Conservation (phyloP, 2,888 invertebrate genomes). For the Andrena bucephala region DNA sequence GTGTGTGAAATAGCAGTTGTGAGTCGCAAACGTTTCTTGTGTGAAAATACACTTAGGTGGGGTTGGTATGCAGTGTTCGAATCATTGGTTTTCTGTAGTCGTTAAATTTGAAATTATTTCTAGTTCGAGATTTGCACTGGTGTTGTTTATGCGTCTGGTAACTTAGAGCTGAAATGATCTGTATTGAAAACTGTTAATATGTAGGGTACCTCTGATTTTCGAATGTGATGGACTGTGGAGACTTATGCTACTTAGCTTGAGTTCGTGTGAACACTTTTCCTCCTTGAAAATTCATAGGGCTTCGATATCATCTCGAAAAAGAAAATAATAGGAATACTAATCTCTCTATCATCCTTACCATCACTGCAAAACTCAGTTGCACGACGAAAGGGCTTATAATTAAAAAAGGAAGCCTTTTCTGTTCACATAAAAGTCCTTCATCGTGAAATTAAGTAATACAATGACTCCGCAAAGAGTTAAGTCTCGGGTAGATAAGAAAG, state of each 20-base stretch:
- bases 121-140: neutral
- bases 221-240: neutral
- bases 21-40: too few species aligned
- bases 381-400: too few species aligned
- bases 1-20: too few species aligned
- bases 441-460: too few species aligned
- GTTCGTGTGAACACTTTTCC: neutral
- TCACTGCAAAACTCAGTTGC: too few species aligned
- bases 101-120: neutral
- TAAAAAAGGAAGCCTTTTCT: too few species aligned
- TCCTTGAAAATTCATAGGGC: neutral
- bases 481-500: too few species aligned
- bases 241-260: neutral
- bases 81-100: neutral
- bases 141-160: neutral
- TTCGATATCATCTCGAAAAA: neutral
- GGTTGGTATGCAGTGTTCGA: too few species aligned
- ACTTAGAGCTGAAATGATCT: neutral
- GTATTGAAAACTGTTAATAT: neutral
- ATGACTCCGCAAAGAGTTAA: too few species aligned
- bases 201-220: neutral
- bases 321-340: neutral
- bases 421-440: too few species aligned
- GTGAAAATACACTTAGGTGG: too few species aligned
- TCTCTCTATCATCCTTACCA: too few species aligned